Evolutionary conservation across 2,113 vertebrate species (phyloP).

Genomic region (Synodontis membranacea): DNA sequence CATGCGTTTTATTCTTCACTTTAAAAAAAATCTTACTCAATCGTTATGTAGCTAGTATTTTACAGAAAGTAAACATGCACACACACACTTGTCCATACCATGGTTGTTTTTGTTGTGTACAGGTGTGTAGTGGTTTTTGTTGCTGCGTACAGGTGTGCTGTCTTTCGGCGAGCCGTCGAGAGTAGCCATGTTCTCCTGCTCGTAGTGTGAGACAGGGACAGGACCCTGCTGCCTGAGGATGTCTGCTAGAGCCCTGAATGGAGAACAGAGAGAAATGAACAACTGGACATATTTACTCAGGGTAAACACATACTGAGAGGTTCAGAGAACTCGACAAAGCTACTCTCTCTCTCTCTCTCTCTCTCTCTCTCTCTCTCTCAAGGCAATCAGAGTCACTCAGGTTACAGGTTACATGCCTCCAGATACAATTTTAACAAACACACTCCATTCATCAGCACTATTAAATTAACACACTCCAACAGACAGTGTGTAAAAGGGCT

Average conservation of each 20-base stretch:
- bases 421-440: neutral
- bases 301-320: neutral
- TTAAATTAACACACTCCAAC: neutral
- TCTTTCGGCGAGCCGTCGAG: constrained; percentile 92
- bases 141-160: constrained; percentile 87
- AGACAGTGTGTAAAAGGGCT: neutral
- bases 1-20: neutral
- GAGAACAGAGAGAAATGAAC: constrained; percentile 26
- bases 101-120: constrained; percentile 85
- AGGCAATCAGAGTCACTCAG: neutral
- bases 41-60: neutral
- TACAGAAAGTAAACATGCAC: neutral
- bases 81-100: constrained; percentile 65
- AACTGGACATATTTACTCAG: neutral
- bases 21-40: neutral
- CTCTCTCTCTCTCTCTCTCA: neutral
- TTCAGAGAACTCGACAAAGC: neutral
- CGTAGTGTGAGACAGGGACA: constrained; percentile 88
- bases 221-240: constrained; percentile 96
- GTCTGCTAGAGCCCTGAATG: constrained; percentile 91
- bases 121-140: constrained; percentile 95
- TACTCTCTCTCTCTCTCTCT: neutral
- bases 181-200: constrained; percentile 88
- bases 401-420: neutral
- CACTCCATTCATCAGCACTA: neutral